Evolutionary conservation across 2,797 vertebrate species (phyloP).

Genomic region (Sphenodon punctatus): DNA sequence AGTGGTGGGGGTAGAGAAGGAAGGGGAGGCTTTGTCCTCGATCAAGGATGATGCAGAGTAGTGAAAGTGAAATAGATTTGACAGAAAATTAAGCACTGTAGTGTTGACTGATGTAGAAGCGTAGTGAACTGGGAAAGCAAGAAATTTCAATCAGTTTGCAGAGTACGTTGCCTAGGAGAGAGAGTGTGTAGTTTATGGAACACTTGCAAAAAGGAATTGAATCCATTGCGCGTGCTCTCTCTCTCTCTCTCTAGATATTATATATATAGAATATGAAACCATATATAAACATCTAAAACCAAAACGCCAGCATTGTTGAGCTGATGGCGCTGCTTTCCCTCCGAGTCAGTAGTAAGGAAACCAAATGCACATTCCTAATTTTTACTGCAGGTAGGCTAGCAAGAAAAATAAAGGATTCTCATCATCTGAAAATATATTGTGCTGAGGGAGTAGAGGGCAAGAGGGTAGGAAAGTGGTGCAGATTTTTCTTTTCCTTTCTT

Average conservation of each 20-base stretch:
- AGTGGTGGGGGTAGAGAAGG: not conserved
- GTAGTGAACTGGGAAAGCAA: not conserved
- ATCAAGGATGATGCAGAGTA: not conserved
- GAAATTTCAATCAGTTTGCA: not conserved
- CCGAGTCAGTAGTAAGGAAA: not conserved
- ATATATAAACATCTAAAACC: accelerated
- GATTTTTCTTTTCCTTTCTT: not conserved
- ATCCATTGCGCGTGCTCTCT: no score
- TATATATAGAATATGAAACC: not conserved
- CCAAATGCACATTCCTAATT: not conserved
- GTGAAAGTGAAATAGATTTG: accelerated
- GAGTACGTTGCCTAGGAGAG: not conserved
- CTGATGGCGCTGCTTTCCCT: not conserved
- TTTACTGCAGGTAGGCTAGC: not conserved
- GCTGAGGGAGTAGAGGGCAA: not conserved
- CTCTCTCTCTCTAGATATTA: no score
- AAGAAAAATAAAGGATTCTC: not conserved
- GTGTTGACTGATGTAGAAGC: not conserved
- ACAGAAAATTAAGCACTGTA: not conserved
- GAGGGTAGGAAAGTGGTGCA: not conserved
- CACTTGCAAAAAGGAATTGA: not conserved
- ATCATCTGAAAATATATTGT: not conserved
- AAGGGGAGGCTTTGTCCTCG: accelerated
- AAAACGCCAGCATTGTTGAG: not conserved
- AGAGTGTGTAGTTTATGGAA: accelerated